Evolutionary conservation across 2,113 vertebrate genomes (phyloP).

Genomic region (Clinocottus analis): DNA sequence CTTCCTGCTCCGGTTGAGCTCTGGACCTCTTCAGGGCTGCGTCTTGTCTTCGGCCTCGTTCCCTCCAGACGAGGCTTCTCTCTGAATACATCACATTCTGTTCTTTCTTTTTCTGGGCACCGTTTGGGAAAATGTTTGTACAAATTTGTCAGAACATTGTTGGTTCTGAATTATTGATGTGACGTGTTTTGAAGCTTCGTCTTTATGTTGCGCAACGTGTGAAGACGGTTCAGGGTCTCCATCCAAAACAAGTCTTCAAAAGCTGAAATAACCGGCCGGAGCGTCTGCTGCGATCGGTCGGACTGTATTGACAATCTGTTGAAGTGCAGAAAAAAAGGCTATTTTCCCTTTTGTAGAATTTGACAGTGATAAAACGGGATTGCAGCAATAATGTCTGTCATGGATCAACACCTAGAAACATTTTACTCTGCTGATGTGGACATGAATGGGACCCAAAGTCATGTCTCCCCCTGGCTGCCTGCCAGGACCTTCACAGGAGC

Average conservation of each 20-base stretch:
- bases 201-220: slow-evolving; percentile 20
- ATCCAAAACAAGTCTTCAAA: slow-evolving; percentile 65
- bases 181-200: slow-evolving; percentile 9
- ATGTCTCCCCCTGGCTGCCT: slow-evolving; percentile 81
- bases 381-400: slow-evolving; percentile 82
- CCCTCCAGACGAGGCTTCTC: too few species aligned
- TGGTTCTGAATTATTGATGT: not conserved
- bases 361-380: slow-evolving; percentile 82
- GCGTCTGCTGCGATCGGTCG: slow-evolving; percentile 66
- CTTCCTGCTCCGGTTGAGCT: too few species aligned
- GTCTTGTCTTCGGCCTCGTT: too few species aligned
- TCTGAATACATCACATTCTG: not conserved
- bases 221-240: slow-evolving; percentile 25
- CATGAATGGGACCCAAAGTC: slow-evolving; percentile 84
- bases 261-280: slow-evolving; percentile 69
- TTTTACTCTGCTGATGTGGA: slow-evolving; percentile 82
- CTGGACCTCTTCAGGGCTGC: too few species aligned
- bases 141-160: slow-evolving; percentile 1
- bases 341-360: slow-evolving; percentile 78
- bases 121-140: not conserved
- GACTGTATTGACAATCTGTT: slow-evolving; percentile 76
- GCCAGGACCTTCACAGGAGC: slow-evolving; percentile 82
- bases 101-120: not conserved
- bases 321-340: slow-evolving; percentile 67
- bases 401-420: slow-evolving; percentile 83